Base-by-base conservation (phyloP, 2,888 invertebrate species). In the Gasteruption jaculator region DNA sequence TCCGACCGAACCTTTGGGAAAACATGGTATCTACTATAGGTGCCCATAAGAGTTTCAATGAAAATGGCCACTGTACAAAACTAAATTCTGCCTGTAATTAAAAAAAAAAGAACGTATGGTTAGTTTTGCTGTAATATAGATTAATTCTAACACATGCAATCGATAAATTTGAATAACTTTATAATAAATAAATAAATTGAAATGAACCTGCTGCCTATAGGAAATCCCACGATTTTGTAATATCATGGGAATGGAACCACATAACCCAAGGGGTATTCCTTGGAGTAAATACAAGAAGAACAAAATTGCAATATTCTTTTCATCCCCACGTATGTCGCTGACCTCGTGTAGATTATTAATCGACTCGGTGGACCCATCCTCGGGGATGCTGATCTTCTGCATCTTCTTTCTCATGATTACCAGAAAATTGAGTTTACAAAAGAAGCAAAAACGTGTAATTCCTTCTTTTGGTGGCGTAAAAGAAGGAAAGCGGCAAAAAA, bases 1-100 rank as follows among this genome's bases (percentile, higher is more conserved):
- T 76, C 16, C 97, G 77, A 1, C 99, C 99, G 72, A 97, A 86
- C 48, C 79, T 74, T 7, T 80, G 74, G 50, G 84, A 82, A 68
- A 87, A 99, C 32, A 94, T 68, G 1, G 95, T 87, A 73, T 99
- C 99, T 4, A 99, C 96, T 53, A 99, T 81, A 2, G 99, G 99
- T 0, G 99, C 99, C 99, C 99, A 99, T 41, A 99, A 67, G 30
- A 99, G 74, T 71, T 99, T 99, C 30, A 97, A 61, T 57, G 83
- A 82, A 60, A 89, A 90, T 0, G 94, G 94, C 93, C 94, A 95
- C 57, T 84, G 84, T 1, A 90, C 91, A 63, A 94, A 89, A 74
- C 95, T 95, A 70, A 94, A 90, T 68, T 89, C 87, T 11, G 90
- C 90, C 85, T 86, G 68, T 49, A 77, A 77, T 52, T 40, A 52